Percentiles rank a stretch among this genome's conserved stretches.
Evolutionary conservation across 1,140 invertebrate species (phyloP).

Genomic region (Drosophila ficusphila): DNA sequence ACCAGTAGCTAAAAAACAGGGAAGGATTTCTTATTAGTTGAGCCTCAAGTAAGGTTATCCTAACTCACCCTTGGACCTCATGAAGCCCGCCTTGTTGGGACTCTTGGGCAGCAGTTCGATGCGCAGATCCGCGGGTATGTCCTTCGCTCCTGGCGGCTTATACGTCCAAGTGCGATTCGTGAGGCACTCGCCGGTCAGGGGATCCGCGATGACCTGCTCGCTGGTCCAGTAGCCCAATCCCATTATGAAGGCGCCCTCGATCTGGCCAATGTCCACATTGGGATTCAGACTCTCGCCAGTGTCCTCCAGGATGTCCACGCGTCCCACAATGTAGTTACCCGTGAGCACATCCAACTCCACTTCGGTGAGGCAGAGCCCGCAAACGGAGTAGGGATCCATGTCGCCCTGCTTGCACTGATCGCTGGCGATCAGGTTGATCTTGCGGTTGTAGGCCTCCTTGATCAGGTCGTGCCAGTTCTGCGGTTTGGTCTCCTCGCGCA

Average conservation of each 20-base stretch:
- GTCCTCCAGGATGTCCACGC: slow-evolving; percentile 91
- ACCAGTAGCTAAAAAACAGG: slow-evolving; percentile 86
- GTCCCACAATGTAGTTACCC: slow-evolving; percentile 87
- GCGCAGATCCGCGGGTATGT: slow-evolving; percentile 93
- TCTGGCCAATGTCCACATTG: slow-evolving; percentile 92
- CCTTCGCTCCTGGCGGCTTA: slow-evolving; percentile 91
- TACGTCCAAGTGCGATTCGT: slow-evolving; percentile 93
- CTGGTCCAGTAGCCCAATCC: slow-evolving; percentile 91
- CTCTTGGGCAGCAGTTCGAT: slow-evolving; percentile 90
- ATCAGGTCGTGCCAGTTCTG: slow-evolving; percentile 88
- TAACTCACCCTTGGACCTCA: slow-evolving; percentile 91
- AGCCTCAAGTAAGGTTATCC: background rate
- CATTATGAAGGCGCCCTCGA: slow-evolving; percentile 92
- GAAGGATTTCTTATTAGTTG: slow-evolving; percentile 8
- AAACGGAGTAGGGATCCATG: slow-evolving; percentile 85
- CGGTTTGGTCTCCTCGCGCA: slow-evolving; percentile 86
- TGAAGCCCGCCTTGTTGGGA: slow-evolving; percentile 88
- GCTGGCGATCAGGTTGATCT: slow-evolving; percentile 88
- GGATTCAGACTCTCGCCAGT: slow-evolving; percentile 90
- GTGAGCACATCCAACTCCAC: slow-evolving; percentile 91
- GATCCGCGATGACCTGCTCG: slow-evolving; percentile 89
- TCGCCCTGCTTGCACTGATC: slow-evolving; percentile 85
- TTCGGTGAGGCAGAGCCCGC: slow-evolving; percentile 87
- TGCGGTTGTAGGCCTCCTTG: slow-evolving; percentile 85
- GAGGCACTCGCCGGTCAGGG: slow-evolving; percentile 87